Conservation (phyloP, 2,113 vertebrate species). For the Rattus norvegicus region GRCr8 NC_086024.1:36000001-36000500, state of each 20-base stretch:
- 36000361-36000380: constrained; percentile 78
- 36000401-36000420: constrained; percentile 74
- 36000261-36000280: neutral
- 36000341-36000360: constrained; percentile 45
- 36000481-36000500: constrained; percentile 65
- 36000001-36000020: neutral
- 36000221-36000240: neutral
- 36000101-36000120: neutral
- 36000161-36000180: neutral
- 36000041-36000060: neutral
- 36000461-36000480: constrained; percentile 65
- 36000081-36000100: neutral
- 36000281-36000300: neutral
- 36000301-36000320: neutral
- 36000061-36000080: neutral
- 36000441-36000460: constrained; percentile 63
- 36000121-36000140: neutral
- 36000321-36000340: neutral
- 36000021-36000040: neutral
- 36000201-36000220: neutral
- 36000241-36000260: accelerated
- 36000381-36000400: constrained; percentile 68
- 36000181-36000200: neutral
- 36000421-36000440: constrained; percentile 76
- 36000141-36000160: neutral